A percentile compares a stretch with the other conserved stretches of the same genome.
Conservation (phyloP, 2,113 vertebrate species). For the Strix aluco region DNA sequence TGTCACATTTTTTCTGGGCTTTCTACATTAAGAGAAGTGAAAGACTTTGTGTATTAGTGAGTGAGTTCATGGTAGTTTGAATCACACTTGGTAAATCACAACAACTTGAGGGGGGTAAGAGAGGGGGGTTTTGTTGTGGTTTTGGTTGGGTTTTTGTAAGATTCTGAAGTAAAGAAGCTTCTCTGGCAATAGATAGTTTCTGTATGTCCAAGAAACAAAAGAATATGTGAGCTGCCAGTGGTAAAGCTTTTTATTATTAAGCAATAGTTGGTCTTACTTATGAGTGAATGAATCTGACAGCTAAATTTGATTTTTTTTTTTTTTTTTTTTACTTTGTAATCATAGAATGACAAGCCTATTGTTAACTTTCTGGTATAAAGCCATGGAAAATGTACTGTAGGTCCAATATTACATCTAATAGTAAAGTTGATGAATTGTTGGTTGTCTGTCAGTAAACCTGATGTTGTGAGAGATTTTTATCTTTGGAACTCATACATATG, state of each 20-base stretch:
- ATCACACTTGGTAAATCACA: background rate
- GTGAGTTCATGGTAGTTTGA: background rate
- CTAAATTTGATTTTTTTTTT: background rate
- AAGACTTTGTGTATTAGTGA: background rate
- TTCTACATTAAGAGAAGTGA: background rate
- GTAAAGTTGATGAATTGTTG: background rate
- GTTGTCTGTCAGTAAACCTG: background rate
- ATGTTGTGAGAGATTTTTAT: background rate
- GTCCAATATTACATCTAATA: background rate
- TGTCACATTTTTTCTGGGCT: background rate
- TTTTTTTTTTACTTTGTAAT: background rate
- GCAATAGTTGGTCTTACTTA: background rate
- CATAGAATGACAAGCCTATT: background rate
- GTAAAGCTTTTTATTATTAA: background rate
- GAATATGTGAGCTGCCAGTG: background rate
- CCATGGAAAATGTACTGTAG: background rate
- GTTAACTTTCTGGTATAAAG: background rate
- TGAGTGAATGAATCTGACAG: background rate
- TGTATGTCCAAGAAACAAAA: background rate
- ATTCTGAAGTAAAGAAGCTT: background rate
- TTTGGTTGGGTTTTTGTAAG: background rate
- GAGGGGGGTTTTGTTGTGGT: background rate
- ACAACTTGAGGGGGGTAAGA: background rate
- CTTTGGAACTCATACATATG: background rate
- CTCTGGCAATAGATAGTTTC: background rate